A percentile compares a stretch with the other conserved stretches of the same genome.
Evolutionary conservation across 2,888 invertebrate genomes (phyloP).

Genomic region (Geophilus truncorum): DNA sequence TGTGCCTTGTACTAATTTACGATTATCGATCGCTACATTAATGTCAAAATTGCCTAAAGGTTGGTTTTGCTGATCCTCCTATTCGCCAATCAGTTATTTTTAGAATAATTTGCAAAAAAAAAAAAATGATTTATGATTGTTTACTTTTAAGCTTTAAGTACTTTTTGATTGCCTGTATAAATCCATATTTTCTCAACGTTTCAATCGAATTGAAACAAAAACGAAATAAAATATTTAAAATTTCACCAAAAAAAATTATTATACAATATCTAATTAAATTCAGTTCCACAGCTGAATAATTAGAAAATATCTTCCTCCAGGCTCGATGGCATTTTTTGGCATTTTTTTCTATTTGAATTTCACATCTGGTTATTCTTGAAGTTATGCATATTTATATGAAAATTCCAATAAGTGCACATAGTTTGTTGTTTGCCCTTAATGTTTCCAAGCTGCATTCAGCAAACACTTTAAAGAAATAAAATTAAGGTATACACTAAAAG

Average conservation of each 20-base stretch:
- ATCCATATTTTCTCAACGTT: not conserved
- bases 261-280: not conserved
- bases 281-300: not conserved
- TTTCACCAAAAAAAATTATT: not conserved
- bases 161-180: not conserved
- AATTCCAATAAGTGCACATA: not conserved
- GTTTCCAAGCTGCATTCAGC: not conserved
- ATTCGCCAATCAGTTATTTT: not conserved
- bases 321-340: not conserved
- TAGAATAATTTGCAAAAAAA: not conserved
- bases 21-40: conserved; percentile 14
- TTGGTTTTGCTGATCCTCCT: conserved; percentile 13
- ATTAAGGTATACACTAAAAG: not conserved
- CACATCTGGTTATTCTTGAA: not conserved
- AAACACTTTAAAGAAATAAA: not conserved
- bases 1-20: conserved; percentile 25
- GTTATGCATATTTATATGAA: not conserved
- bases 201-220: not conserved
- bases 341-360: not conserved
- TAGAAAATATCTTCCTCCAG: not conserved
- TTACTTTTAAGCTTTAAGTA: not conserved
- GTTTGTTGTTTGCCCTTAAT: not conserved
- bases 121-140: not conserved
- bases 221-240: not conserved
- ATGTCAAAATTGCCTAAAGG: conserved; percentile 7